Base-by-base conservation (phyloP, 2,888 invertebrate genomes). In the Matsumyia berberina region DNA sequence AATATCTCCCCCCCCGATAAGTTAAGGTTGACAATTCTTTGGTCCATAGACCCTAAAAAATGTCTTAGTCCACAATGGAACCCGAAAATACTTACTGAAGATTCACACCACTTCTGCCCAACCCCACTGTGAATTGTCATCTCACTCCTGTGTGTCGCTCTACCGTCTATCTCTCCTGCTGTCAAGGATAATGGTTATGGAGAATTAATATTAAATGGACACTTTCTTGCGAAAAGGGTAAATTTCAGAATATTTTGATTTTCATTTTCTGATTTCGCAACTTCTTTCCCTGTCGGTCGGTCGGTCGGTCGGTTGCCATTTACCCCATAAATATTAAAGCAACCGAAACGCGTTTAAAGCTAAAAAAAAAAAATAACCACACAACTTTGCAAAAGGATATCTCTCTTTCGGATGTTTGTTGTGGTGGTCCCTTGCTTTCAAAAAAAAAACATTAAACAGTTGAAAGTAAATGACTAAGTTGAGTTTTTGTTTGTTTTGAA, bases 191-290 rank as follows among this genome's bases (percentile, higher is more conserved):
- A 64, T 64, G 64, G 53, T 46, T 57, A 74, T 37, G 64, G 55
- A 17, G 46, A 64, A 74, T 74, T 64, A 74, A 74, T 74, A 64
- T 64, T 74, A 49, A 64, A 74, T 74, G 57, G 31, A 15, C 15
- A 57, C 57, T 46, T 66, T 64, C 74, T 57, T 46, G 55, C 29
- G 35, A 74, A 74, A 74, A 55, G 44, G 39, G 51, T 51, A n/a
- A 62, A 51, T 42, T 72, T 64, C 24, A 64, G 55, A 31, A 74
- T 57, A 74, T 64, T 74, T 57, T 74, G 74, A 74, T 74, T 74
- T 57, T 49, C 55, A 74, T 74, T 74, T 74, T 74, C 74, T 74
- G 74, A 74, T 74, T 51, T 60, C 31, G 51, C 9, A 46, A 49
- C 49, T 17, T 15, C 51, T 51, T 17, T 15, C 51, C 31, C 19